Conservation (phyloP, 2,113 vertebrate genomes). For the Apeltes quadracus region DNA sequence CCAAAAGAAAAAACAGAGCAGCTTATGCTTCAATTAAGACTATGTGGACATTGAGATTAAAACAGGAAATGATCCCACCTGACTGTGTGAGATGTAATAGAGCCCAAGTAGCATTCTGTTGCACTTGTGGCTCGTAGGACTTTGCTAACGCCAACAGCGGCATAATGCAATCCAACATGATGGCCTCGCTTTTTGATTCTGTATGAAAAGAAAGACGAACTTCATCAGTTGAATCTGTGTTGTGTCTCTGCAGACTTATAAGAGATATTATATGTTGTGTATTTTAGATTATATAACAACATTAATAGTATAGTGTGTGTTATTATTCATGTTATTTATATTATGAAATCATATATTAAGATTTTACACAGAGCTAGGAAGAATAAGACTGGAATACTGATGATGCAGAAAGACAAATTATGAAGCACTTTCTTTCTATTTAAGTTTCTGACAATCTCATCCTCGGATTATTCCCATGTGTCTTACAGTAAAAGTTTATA, state of each 20-base stretch:
- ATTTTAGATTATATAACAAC: too few relatives aligned
- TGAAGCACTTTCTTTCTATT: neutral
- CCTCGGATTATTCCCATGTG: neutral
- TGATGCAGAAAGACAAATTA: neutral
- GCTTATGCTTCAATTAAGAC: neutral
- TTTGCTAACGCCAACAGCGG: conserved; percentile 81
- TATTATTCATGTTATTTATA: too few relatives aligned
- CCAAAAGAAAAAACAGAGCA: neutral
- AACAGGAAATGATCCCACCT: conserved; percentile 64
- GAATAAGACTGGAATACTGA: neutral
- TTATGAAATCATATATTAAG: too few relatives aligned
- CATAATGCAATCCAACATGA: conserved; percentile 75
- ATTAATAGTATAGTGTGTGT: too few relatives aligned
- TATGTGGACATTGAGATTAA: neutral
- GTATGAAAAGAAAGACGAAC: conserved; percentile 8
- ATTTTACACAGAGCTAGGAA: neutral
- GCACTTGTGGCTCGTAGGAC: conserved; percentile 81
- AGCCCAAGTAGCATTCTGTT: conserved; percentile 83
- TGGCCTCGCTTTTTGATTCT: conserved; percentile 81
- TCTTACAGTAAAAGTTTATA: neutral
- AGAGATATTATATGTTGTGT: too few relatives aligned
- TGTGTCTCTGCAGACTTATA: neutral
- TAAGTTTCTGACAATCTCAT: neutral
- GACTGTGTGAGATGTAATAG: conserved; percentile 84
- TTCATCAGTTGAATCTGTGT: neutral